Base-by-base conservation (phyloP, 2,888 invertebrate genomes). In the Latrodectus hesperus region DNA sequence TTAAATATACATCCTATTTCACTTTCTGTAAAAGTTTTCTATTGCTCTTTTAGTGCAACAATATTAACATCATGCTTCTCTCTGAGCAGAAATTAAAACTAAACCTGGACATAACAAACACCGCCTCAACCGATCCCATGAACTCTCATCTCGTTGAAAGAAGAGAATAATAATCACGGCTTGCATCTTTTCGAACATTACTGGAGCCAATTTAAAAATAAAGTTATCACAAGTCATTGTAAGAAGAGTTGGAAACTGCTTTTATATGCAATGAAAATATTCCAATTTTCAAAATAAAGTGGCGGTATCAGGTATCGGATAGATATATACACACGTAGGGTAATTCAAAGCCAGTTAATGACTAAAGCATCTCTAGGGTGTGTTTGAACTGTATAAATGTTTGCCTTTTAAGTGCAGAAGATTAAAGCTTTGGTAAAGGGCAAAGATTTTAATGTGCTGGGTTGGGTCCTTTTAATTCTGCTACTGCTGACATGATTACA, bases 401-500 rank as follows among this genome's bases (percentile, higher is more conserved):
- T 84, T 79, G 84, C 84, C 78, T 77, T 77, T 77, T 79, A 79
- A 60, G 78, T 84, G 17, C 26, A 84, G 17, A n/a, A 68, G 78
- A 77, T 72, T 49, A 78, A 64, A 51, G 73, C 68, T 64, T 65
- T 60, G 68, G 22, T 60, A 81, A 76, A 84, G 72, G 77, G 84
- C 84, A 26, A 38, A 65, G 68, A 80, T 79, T 85, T 85, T 85
- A 85, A 80, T 85, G 80, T 38, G 49, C 52, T 80, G 85, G 85
- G 85, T 67, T 80, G 85, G 85, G 85, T 75, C 70, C 85, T 75
- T 85, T 85, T 85, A 85, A 85, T 85, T 85, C 75, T 71, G 85
- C 85, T 85, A 85, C 85, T 85, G 85, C 85, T 85, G 85, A 80
- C 85, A 85, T 85, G 85, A 85, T 80, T 85, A 79, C 71, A 79